A percentile compares a stretch with the other conserved stretches of the same genome.
Evolutionary conservation across 1,140 invertebrate genomes (phyloP).

Genomic region (Andricus grossulariae): DNA sequence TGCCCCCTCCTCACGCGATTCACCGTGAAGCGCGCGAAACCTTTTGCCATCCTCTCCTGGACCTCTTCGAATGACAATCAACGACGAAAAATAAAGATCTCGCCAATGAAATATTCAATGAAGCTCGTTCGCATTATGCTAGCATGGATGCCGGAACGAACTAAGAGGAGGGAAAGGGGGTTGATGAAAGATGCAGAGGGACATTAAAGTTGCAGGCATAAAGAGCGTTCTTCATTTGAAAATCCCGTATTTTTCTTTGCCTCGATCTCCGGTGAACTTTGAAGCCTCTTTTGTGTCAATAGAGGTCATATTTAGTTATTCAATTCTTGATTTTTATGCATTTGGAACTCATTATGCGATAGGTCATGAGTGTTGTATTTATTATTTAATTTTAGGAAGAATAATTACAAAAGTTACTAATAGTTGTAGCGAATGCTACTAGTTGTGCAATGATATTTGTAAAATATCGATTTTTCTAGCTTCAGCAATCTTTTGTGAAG

Average conservation of each 20-base stretch:
- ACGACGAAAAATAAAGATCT: slow-evolving; percentile 57
- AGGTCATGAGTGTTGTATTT: too few relatives aligned
- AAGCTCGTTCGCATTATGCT: slow-evolving; percentile 56
- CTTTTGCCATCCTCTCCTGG: slow-evolving; percentile 53
- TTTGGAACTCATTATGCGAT: too few relatives aligned
- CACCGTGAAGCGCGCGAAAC: slow-evolving; percentile 49
- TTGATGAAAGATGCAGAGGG: slow-evolving; percentile 57
- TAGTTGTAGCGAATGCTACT: too few relatives aligned
- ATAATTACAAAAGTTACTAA: too few relatives aligned
- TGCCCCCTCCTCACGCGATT: slow-evolving; percentile 33
- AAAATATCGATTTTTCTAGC: too few relatives aligned
- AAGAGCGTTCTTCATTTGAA: slow-evolving; percentile 48
- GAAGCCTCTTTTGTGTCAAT: slow-evolving; percentile 6
- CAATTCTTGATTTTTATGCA: too few relatives aligned
- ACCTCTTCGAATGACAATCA: slow-evolving; percentile 62
- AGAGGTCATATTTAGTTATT: not conserved
- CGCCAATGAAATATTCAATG: slow-evolving; percentile 61
- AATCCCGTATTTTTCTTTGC: slow-evolving; percentile 17
- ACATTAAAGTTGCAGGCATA: slow-evolving; percentile 58
- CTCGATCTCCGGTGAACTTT: not conserved
- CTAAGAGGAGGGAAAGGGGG: slow-evolving; percentile 45
- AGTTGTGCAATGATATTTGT: too few relatives aligned
- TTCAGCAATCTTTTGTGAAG: too few relatives aligned
- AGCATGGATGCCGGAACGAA: slow-evolving; percentile 54
- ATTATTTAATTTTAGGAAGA: too few relatives aligned